Percentiles rank a stretch among this genome's conserved stretches.
Evolutionary conservation across 2,888 invertebrate species (phyloP).

Genomic region (Drosophila siamana): DNA sequence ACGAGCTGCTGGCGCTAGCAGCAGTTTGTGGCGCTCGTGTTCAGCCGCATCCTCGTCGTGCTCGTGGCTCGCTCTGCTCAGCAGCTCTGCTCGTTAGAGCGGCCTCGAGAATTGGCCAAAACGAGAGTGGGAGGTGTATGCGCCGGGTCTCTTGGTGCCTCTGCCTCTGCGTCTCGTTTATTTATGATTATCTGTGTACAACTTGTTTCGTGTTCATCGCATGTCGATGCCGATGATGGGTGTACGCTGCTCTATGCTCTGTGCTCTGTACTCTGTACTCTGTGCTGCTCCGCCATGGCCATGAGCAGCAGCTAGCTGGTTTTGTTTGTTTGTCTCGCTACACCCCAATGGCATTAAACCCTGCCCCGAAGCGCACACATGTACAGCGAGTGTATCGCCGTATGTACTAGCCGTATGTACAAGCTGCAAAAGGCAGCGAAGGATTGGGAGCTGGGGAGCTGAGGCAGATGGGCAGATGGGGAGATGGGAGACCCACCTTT

Average conservation of each 20-base stretch:
- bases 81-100: conserved; percentile 1
- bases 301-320: conserved; percentile 56
- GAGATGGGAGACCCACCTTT: conserved; percentile 3
- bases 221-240: conserved; percentile 76
- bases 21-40: conserved; percentile 46
- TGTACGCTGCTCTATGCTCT: conserved; percentile 28
- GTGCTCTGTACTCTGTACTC: neutral
- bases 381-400: conserved; percentile 36
- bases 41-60: conserved; percentile 35
- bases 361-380: conserved; percentile 72
- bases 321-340: conserved; percentile 58
- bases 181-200: conserved; percentile 82
- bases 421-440: conserved; percentile 28
- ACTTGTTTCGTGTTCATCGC: conserved; percentile 81
- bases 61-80: conserved; percentile 57
- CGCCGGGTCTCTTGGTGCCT: conserved; percentile 33
- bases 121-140: neutral
- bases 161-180: conserved; percentile 79
- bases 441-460: neutral
- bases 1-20: conserved; percentile 56
- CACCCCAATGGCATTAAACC: conserved; percentile 64
- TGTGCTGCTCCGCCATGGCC: conserved; percentile 35
- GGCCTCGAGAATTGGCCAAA: too few relatives aligned
- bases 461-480: neutral
- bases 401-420: conserved; percentile 35